These are phyloP conservation scores for Cassiopea xamachana DNA, from an alignment of 30 jellyfish, hydroid and myxozoan genomes.

Conservation along the genomic window DNA sequence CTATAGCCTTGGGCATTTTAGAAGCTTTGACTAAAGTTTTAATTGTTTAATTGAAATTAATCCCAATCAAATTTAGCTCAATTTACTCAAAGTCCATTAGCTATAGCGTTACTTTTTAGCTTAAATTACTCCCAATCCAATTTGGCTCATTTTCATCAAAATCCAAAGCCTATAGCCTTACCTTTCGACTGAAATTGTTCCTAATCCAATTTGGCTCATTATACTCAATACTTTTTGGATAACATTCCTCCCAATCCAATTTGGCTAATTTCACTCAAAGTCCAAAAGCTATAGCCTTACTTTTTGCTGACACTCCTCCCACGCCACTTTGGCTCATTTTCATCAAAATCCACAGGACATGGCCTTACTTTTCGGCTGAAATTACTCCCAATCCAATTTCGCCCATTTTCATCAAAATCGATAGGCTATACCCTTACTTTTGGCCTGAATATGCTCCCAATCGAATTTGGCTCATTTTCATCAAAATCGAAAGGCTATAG, in stretches of 20 bases:
- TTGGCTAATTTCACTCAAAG: background rate
- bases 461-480: too few species aligned
- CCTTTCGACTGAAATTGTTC: too few species aligned
- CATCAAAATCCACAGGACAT: background rate
- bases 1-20: background rate
- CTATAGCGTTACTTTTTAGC: background rate
- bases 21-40: background rate
- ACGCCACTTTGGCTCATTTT: background rate
- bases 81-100: background rate
- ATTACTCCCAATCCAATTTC: background rate
- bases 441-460: too few species aligned
- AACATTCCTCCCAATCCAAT: background rate
- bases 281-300: too few species aligned
- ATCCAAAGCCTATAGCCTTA: too few species aligned
- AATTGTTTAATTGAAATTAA: too few species aligned
- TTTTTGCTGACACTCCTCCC: background rate
- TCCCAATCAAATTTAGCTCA: background rate
- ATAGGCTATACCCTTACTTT: slow-evolving; percentile 7
- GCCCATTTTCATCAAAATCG: background rate
- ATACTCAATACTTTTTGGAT: background rate
- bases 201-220: background rate
- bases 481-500: too few species aligned
- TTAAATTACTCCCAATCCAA: too few species aligned
- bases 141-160: too few species aligned
- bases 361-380: slow-evolving; percentile 2